Evolutionary conservation across 2,888 invertebrate genomes (phyloP).

Genomic region (Pharmacophagus antenor): DNA sequence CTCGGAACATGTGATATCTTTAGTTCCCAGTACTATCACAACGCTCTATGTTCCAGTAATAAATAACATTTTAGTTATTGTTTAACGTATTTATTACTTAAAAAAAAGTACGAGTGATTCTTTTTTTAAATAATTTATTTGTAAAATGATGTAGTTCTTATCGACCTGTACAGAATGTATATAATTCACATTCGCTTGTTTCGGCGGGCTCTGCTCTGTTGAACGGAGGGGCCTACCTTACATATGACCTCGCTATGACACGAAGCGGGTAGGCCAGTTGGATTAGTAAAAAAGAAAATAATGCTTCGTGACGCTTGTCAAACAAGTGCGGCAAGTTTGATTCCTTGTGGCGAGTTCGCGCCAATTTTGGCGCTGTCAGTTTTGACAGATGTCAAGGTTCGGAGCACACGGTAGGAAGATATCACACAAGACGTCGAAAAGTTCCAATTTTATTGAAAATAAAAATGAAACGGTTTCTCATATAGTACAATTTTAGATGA

Average conservation of each 20-base stretch:
- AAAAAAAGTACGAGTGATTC: slow-evolving; percentile 60
- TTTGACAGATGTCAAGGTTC: not conserved
- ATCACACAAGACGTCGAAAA: not conserved
- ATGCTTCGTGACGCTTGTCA: slow-evolving; percentile 73
- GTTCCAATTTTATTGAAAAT: not conserved
- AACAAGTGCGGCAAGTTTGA: slow-evolving; percentile 72
- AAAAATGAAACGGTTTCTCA: not conserved
- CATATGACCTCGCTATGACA: too few relatives aligned
- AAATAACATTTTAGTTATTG: slow-evolving; percentile 53
- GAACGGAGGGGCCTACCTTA: slow-evolving; percentile 6
- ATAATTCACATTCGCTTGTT: slow-evolving; percentile 29
- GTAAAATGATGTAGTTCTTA: slow-evolving; percentile 59
- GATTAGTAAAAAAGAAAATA: slow-evolving; percentile 29
- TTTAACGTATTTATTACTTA: slow-evolving; percentile 74
- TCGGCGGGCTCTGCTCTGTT: slow-evolving; percentile 9
- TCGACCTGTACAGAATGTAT: slow-evolving; percentile 46
- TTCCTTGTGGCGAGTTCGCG: slow-evolving; percentile 60
- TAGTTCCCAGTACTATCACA: not conserved
- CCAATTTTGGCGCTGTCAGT: slow-evolving; percentile 1
- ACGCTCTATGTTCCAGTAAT: slow-evolving; percentile 6
- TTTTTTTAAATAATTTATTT: slow-evolving; percentile 73
- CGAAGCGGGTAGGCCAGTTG: slow-evolving; percentile 28
- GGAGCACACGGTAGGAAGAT: not conserved
- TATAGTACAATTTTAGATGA: slow-evolving; percentile 9
- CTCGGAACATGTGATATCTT: not conserved